A percentile compares a stretch with the other conserved stretches of the same genome.
These are phyloP conservation scores for Chelonus insularis DNA, from an alignment of 1,140 invertebrate species.

Conservation along the genomic window DNA sequence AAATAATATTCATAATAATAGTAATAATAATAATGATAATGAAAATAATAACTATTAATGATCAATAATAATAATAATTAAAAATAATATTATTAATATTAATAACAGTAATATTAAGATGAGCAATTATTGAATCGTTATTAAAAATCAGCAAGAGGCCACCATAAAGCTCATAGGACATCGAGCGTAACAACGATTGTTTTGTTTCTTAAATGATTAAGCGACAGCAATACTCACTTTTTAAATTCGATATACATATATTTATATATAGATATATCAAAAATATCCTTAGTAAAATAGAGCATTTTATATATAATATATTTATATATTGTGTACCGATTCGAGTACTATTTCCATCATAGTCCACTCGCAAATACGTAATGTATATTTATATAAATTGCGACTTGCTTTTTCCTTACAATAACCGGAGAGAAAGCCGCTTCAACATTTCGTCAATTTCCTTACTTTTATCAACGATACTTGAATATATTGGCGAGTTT, in stretches of 20 bases:
- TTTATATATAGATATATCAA: slow-evolving; percentile 59
- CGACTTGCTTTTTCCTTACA: neutral
- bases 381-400: slow-evolving; percentile 24
- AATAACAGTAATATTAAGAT: no score
- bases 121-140: no score
- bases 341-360: slow-evolving; percentile 47
- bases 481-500: neutral
- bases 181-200: slow-evolving; percentile 33
- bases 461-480: no score
- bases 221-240: slow-evolving; percentile 36
- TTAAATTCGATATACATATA: slow-evolving; percentile 53
- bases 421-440: neutral
- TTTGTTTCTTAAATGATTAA: no score
- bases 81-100: no score
- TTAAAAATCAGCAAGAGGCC: no score
- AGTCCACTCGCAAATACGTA: slow-evolving; percentile 38
- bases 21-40: no score
- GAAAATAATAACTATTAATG: no score
- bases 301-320: slow-evolving; percentile 54
- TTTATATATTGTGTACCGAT: slow-evolving; percentile 53
- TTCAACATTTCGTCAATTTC: neutral
- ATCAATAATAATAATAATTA: no score
- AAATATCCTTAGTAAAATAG: slow-evolving; percentile 62
- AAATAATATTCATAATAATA: no score
- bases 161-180: slow-evolving; percentile 1